Evolutionary conservation across 2,113 vertebrate genomes (phyloP).

Genomic region (Psilopogon haemacephalus): DNA sequence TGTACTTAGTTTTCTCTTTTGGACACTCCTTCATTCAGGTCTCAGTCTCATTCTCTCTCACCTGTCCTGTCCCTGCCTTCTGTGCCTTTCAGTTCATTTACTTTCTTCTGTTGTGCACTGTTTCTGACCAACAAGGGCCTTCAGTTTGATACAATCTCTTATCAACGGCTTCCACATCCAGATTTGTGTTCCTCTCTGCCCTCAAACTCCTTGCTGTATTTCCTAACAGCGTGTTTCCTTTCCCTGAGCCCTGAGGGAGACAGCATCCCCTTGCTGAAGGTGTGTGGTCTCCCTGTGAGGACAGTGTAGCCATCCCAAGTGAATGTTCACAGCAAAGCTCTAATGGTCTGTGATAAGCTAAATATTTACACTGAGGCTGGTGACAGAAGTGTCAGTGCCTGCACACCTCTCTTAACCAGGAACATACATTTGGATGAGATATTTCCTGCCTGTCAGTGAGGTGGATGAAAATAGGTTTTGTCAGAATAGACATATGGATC

Average conservation of each 20-base stretch:
- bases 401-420: not conserved
- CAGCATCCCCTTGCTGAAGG: accelerated
- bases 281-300: not conserved
- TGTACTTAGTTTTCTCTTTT: not conserved
- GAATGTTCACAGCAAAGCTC: not conserved
- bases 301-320: not conserved
- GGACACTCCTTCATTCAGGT: not conserved
- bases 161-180: not conserved
- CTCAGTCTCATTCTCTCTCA: not conserved
- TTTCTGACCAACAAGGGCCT: not conserved
- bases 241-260: not conserved
- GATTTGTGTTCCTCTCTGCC: not conserved
- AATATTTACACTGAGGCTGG: not conserved
- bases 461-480: not conserved
- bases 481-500: not conserved
- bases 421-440: not conserved
- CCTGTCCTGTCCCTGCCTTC: not conserved
- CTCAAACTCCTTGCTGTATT: accelerated
- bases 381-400: not conserved
- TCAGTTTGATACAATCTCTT: not conserved
- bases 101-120: accelerated
- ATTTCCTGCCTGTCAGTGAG: not conserved
- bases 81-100: not conserved
- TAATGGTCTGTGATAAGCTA: not conserved
- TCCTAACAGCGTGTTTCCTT: not conserved